Conservation (phyloP, 2,113 vertebrate genomes). For the Macroglossus sobrinus region DNA sequence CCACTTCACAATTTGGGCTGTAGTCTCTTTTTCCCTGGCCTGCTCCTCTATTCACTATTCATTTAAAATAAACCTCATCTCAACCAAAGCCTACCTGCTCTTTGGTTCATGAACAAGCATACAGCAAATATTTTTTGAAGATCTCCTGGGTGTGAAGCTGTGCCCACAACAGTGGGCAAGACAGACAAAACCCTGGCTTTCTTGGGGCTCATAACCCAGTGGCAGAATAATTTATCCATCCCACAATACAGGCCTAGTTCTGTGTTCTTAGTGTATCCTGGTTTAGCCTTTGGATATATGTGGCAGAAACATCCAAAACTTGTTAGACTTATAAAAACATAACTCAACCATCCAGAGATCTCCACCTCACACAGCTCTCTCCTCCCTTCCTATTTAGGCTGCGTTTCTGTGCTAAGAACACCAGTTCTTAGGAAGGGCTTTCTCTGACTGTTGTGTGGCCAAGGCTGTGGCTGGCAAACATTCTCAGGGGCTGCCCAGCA, state of each 20-base stretch:
- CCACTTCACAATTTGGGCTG: neutral
- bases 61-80: neutral
- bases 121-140: neutral
- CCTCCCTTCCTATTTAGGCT: neutral
- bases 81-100: neutral
- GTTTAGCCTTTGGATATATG: neutral
- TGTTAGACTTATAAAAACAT: neutral
- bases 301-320: neutral
- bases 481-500: neutral
- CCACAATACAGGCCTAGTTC: neutral
- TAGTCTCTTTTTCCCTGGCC: neutral
- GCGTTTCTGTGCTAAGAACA: neutral
- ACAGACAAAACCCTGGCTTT: neutral
- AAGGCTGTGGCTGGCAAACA: neutral
- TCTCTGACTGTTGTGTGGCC: slow-evolving; percentile 11
- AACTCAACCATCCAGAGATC: neutral
- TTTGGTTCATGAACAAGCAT: neutral
- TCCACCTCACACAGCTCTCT: neutral
- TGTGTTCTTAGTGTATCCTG: neutral
- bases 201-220: neutral
- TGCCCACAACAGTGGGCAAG: neutral
- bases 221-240: neutral
- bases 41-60: neutral
- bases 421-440: neutral
- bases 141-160: neutral